phyloP scores from a whole-genome alignment of 2,888 invertebrate species.

The Eristalinus sepulchralis region DNA sequence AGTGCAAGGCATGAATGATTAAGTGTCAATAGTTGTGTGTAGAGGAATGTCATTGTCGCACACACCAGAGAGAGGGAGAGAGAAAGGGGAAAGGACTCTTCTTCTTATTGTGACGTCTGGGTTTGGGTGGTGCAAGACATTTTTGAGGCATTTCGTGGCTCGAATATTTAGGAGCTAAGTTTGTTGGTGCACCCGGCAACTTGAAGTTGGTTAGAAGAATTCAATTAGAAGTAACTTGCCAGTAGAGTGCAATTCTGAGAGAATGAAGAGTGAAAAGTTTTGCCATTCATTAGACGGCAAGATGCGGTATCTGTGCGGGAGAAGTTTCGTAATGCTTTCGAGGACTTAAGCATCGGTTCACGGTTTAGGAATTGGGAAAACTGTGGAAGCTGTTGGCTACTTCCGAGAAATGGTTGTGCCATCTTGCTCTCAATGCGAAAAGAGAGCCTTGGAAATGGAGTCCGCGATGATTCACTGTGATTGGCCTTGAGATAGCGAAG shows the following conservation, averaged over 20 bases:
- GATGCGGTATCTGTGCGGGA: neutral
- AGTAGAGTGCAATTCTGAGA: neutral
- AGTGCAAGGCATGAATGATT: slow-evolving; percentile 66
- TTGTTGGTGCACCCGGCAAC: neutral
- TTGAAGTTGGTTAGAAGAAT: neutral
- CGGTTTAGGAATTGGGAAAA: neutral
- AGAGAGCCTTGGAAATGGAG: too few species aligned
- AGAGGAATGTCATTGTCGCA: slow-evolving; percentile 1
- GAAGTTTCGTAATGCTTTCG: neutral
- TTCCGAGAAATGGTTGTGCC: too few species aligned
- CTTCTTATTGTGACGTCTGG: neutral
- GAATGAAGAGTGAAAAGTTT: neutral
- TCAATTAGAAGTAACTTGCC: slow-evolving; percentile 11
- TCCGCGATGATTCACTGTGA: too few species aligned
- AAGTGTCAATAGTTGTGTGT: slow-evolving; percentile 42
- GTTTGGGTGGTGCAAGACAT: neutral
- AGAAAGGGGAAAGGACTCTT: neutral
- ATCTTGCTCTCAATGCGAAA: too few species aligned
- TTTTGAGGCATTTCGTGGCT: neutral
- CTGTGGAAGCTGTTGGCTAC: too few species aligned
- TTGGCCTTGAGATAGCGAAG: too few species aligned
- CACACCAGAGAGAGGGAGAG: neutral
- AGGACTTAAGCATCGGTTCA: neutral
- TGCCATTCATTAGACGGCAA: neutral
- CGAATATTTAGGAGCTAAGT: neutral